Conservation (phyloP, 2,113 vertebrate genomes). For the Sialia sialis region DNA sequence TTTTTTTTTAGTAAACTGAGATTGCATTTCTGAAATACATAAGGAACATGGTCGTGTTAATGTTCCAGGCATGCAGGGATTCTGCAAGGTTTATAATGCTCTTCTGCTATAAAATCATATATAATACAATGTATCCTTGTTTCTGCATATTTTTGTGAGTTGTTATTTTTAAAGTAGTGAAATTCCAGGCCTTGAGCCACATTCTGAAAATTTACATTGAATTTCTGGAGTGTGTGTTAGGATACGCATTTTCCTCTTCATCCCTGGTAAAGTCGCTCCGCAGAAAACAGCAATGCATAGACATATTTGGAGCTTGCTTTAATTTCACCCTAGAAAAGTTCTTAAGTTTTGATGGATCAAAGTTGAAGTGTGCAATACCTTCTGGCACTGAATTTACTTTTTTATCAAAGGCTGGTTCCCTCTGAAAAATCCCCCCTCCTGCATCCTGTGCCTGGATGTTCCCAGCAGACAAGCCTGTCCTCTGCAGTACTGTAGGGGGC, state of each 20-base stretch:
- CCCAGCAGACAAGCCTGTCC: background rate
- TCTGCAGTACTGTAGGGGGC: slow-evolving; percentile 52
- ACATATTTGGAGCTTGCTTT: background rate
- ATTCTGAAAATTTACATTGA: background rate
- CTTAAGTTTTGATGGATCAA: background rate
- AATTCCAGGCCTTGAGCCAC: background rate
- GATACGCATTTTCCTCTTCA: background rate
- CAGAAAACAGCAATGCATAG: background rate
- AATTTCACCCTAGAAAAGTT: background rate
- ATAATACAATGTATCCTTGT: background rate
- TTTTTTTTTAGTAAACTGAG: background rate
- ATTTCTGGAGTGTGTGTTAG: background rate
- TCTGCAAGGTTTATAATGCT: background rate
- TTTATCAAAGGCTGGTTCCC: background rate
- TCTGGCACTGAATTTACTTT: background rate
- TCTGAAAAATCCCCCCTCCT: background rate
- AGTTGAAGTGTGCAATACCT: background rate
- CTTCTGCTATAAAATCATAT: background rate
- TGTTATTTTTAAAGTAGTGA: background rate
- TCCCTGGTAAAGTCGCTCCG: background rate
- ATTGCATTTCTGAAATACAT: slow-evolving; percentile 2
- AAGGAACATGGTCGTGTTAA: background rate
- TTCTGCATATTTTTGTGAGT: background rate
- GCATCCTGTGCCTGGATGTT: background rate
- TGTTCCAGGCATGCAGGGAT: background rate